Evolutionary conservation across 2,888 invertebrate genomes (phyloP).

Genomic region (Myopa tessellatipennis): DNA sequence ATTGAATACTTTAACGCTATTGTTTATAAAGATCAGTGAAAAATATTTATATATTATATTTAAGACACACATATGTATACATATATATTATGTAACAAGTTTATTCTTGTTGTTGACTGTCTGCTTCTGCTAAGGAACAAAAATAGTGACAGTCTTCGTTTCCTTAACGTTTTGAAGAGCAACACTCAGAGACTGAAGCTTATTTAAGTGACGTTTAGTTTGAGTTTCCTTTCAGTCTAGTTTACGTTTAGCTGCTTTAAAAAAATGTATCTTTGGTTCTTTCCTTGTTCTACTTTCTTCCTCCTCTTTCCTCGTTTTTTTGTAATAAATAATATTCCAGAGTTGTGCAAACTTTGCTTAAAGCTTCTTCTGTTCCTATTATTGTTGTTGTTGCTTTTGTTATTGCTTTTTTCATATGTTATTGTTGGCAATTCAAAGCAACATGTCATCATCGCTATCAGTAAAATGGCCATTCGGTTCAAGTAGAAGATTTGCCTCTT

Average conservation of each 20-base stretch:
- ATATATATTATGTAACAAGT: background rate
- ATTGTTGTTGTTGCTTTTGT: background rate
- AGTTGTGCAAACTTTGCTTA: background rate
- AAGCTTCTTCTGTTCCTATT: background rate
- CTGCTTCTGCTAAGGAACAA: background rate
- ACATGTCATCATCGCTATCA: conserved; percentile 66
- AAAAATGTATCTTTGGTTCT: background rate
- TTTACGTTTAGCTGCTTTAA: no score
- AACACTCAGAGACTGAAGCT: no score
- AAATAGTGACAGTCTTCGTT: no score
- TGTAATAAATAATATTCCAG: background rate
- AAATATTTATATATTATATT: background rate
- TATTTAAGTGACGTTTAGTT: no score
- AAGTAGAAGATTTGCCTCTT: conserved; percentile 64
- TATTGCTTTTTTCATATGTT: background rate
- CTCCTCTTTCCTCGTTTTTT: background rate
- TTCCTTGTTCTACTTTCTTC: background rate
- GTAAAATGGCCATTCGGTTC: conserved; percentile 65
- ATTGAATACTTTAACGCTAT: background rate
- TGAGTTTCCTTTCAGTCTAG: no score
- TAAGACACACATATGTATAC: background rate
- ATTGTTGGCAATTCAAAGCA: conserved; percentile 55
- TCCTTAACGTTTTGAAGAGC: no score
- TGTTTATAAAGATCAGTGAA: background rate
- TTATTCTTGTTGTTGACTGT: background rate